Base-by-base conservation (phyloP, 1,140 invertebrate genomes). In the Bombus turneri region DNA sequence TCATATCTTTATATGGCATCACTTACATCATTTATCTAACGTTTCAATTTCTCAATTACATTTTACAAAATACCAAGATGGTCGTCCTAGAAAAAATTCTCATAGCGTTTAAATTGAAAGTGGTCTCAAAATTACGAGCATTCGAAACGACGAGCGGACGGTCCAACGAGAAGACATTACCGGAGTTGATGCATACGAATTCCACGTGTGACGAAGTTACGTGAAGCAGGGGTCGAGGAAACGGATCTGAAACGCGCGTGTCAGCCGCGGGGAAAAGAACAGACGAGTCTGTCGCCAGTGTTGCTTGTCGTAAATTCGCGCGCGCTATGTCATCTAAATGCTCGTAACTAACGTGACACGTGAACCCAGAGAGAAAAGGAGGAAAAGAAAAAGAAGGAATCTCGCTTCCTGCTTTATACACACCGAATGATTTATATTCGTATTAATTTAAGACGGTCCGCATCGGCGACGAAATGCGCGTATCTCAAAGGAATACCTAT, bases 301-400 rank as follows among this genome's bases (percentile, higher is more conserved):
- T 57, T 72, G 31, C 71, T 47, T 28, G 62, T 59, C 84, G 80
- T 91, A 91, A 91, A 90, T 91, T 91, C 77, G 82, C 80, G n/a
- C 76, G 31, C 15, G 25, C 34, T 64, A 39, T 43, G 76, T 47
- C 47, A 64, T 69, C 64, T 72, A 64, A 83, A 69, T 71, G 82
- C 72, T 43, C 75, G 86, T 68, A 78, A 79, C 79, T 82, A 84
- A 79, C 82, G 13, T 15, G 22, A 31, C 59, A 5, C 31, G 41
- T 2, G 3, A 31, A n/a, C 3, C 1, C 37, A 22, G 31, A 6
- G 18, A n/a, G 6, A 13, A 5, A n/a, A 22, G 22, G 28, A 9
- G 12, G 2, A n/a, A 8, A 18, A 8, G 5, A 31, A 31, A n/a
- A 18, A 1, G 22, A 3, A 15, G 9, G 43, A 10, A 59, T 3